Evolutionary conservation across 2,113 vertebrate genomes (phyloP).

Genomic region (Oryzias melastigma): DNA sequence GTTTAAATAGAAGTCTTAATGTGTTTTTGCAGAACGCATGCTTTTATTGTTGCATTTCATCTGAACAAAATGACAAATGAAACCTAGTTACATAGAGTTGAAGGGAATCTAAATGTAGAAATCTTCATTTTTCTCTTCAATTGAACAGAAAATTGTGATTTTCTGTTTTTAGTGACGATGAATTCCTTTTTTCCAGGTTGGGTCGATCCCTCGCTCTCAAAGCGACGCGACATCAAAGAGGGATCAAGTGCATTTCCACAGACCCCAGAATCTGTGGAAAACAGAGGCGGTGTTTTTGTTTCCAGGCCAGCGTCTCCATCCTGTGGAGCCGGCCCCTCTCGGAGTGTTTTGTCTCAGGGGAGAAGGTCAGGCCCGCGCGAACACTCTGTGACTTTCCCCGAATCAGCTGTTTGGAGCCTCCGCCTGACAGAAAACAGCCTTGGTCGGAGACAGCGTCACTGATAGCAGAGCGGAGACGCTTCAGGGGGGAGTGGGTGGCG

Average conservation of each 20-base stretch:
- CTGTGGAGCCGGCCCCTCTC: slow-evolving; percentile 61
- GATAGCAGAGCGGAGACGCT: slow-evolving; percentile 76
- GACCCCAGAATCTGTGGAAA: slow-evolving; percentile 37
- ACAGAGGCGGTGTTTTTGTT: slow-evolving; percentile 73
- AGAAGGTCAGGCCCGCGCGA: slow-evolving; percentile 83
- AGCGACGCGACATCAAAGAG: slow-evolving; percentile 13
- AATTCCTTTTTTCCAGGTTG: too few relatives aligned
- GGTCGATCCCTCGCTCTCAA: not conserved
- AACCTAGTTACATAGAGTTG: too few relatives aligned
- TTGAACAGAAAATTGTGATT: too few relatives aligned
- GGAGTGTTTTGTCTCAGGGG: slow-evolving; percentile 86
- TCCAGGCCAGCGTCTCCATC: slow-evolving; percentile 69
- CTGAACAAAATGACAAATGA: too few relatives aligned
- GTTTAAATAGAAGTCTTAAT: too few relatives aligned
- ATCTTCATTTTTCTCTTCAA: too few relatives aligned
- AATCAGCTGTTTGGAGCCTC: slow-evolving; percentile 81
- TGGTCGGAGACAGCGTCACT: slow-evolving; percentile 77
- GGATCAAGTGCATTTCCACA: not conserved
- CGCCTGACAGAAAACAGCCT: slow-evolving; percentile 76
- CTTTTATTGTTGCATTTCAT: too few relatives aligned
- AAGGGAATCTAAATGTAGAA: too few relatives aligned
- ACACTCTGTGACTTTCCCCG: slow-evolving; percentile 80
- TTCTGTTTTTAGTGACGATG: too few relatives aligned
- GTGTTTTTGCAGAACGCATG: too few relatives aligned
- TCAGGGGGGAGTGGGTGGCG: slow-evolving; percentile 33